Evolutionary conservation across 1,140 invertebrate species (phyloP).

Genomic region (Heliconius hewitsoni): DNA sequence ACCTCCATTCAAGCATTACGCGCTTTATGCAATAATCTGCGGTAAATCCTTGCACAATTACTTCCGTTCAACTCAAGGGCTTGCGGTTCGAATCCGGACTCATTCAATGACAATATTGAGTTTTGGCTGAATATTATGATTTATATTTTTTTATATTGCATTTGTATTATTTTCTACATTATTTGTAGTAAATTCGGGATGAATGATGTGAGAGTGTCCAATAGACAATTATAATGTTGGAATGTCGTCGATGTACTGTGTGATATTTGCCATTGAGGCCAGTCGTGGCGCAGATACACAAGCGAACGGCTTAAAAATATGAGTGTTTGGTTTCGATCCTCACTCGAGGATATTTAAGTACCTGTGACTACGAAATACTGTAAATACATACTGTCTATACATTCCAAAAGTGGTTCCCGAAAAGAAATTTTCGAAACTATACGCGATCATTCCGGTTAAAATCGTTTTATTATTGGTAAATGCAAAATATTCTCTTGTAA

Average conservation of each 20-base stretch:
- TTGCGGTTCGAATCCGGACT: slow-evolving; percentile 9
- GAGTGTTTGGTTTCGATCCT: neutral
- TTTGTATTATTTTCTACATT: neutral
- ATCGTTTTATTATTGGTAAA: too few relatives aligned
- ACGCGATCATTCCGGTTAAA: too few relatives aligned
- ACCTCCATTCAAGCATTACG: slow-evolving; percentile 14
- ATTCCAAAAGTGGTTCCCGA: neutral
- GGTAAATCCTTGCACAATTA: slow-evolving; percentile 17
- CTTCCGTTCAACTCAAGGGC: slow-evolving; percentile 15
- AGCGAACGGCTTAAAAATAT: neutral
- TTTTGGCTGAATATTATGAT: neutral
- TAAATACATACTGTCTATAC: neutral
- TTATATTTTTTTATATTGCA: neutral
- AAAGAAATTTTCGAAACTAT: neutral
- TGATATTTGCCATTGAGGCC: too few relatives aligned
- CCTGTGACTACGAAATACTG: neutral
- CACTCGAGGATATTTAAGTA: neutral
- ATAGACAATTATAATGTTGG: neutral
- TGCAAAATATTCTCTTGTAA: too few relatives aligned
- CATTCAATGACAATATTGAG: neutral
- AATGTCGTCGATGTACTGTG: too few relatives aligned
- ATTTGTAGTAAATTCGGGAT: neutral
- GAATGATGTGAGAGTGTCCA: neutral
- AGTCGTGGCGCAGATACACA: too few relatives aligned
- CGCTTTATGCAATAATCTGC: slow-evolving; percentile 19